Evolutionary conservation across 23 tunicate species (phyloP).

Genomic region (Ascidia mentula): DNA sequence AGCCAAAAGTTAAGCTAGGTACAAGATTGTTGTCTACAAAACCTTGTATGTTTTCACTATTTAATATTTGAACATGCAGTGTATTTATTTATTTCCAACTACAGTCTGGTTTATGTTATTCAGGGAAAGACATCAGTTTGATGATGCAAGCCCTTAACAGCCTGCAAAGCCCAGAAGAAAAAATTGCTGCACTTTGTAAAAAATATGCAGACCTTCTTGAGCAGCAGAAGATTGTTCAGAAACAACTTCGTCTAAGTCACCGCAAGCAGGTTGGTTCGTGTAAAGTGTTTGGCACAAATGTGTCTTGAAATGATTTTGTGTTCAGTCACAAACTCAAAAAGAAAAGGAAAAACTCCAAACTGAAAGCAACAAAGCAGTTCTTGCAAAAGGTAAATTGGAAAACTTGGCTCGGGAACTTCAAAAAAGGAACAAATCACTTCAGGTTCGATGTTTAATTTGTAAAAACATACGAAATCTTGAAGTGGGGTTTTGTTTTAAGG

Average conservation of each 20-base stretch:
- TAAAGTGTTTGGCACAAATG: not conserved
- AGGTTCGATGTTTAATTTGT: slow-evolving; percentile 19
- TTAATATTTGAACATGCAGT: not conserved
- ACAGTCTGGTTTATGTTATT: not conserved
- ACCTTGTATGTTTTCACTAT: too few relatives aligned
- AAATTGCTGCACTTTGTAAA: slow-evolving; percentile 89
- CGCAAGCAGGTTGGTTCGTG: slow-evolving; percentile 34
- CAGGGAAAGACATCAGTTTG: slow-evolving; percentile 71
- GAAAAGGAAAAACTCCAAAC: slow-evolving; percentile 67
- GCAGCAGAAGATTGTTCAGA: slow-evolving; percentile 57
- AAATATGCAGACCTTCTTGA: slow-evolving; percentile 87
- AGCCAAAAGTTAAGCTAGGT: slow-evolving; percentile 51
- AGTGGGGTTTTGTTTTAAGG: not conserved
- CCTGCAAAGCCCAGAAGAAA: slow-evolving; percentile 85
- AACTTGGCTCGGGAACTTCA: slow-evolving; percentile 82
- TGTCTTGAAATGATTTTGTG: not conserved
- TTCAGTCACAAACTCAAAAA: slow-evolving; percentile 38
- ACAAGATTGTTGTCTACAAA: too few relatives aligned
- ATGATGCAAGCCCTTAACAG: slow-evolving; percentile 91
- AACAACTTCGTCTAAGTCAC: slow-evolving; percentile 59
- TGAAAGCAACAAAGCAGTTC: slow-evolving; percentile 45
- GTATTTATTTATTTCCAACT: not conserved
- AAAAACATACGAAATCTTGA: not conserved
- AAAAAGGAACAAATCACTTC: slow-evolving; percentile 61
- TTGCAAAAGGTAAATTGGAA: slow-evolving; percentile 58